Base-by-base conservation (phyloP, 92 coral and sea anemone genomes). In the Parazoanthus swiftii region DNA sequence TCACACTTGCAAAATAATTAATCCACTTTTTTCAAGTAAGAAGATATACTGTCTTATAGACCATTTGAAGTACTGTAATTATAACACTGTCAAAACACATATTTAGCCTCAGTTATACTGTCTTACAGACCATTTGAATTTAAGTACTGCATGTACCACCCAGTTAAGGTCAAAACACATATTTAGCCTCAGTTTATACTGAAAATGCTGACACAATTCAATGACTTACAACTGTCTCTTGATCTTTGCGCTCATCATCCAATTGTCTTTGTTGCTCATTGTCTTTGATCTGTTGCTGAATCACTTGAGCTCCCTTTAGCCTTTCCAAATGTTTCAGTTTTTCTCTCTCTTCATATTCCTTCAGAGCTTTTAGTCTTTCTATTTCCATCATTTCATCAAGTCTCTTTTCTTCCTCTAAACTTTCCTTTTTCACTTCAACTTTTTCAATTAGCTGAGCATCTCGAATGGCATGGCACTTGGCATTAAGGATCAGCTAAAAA, bases 371-470 rank as follows among this genome's bases (percentile, higher is more conserved):
- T 14, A 88, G 88, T 80, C 99, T 91, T 80, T 97, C 99, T 50
- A 97, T 93, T 75, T 97, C 99, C 99, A 97, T 97, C 99, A 97
- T 95, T 66, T 97, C 98, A 86, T 97, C 99, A 35, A 97, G 95
- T 81, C 98, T 89, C 39, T 94, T 97, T 81, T 97, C 99, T 76
- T 97, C 99, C 7, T 90, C 95, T 8, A 97, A 91, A 58, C 92
- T 91, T 76, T 97, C 99, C 86, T 97, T 97, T 90, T 92, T 97
- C 85, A 97, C 92, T 7, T 97, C 99, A 14, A 97, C 99, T 56
- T 97, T 97, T 76, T 97, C 99, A 33, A 97, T 95, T 43, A 97
- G 96, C 79, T 97, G 99, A 0, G 99, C 99, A 91, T 97, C 99
- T 76, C 99, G 96, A 81, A 97, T 97, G 50, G 99, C 99, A 89